Base-by-base conservation (phyloP, 2,888 invertebrate genomes). In the Sphinx pinastri region DNA sequence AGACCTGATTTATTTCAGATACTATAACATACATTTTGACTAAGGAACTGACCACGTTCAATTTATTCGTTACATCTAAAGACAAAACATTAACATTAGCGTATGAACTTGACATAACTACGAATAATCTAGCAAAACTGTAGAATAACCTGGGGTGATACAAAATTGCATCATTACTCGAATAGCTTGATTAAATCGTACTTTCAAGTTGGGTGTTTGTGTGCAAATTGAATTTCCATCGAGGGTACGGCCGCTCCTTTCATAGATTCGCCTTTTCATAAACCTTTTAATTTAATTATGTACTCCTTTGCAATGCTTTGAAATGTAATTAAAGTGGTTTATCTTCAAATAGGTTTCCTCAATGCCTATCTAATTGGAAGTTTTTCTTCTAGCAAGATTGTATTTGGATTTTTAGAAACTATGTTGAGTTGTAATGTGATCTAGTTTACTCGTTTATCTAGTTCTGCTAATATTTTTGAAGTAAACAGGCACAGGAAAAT, bases 201-300 rank as follows among this genome's bases (percentile, higher is more conserved):
- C 49, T 63, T 63, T 63, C 63, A 63, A 49, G 63, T 49, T 49
- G 4, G 49, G 19, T 63, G 63, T 49, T 49, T 63, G 63, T 63
- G 60, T 60, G 49, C 49, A 63, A 63, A 63, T 63, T 63, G 63
- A 47, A 63, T 63, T 63, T 63, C 63, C 63, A 63, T 63, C 63
- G 49, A 25, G 63, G 47, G 63, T 63, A 63, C 49, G 63, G 63
- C 63, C 63, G 49, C 63, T 19, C 19, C 63, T 47, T 25, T 59
- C 58, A 58, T 49, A 63, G 63, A 49, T 49, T 47, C 49, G 58
- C 31, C 47, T 63, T 63, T 63, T 63, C 47, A 63, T 49, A 49
- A 19, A 63, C 49, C 63, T 63, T 63, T 63, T 63, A 16, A 63
- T 63, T 63, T 13, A 49, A 63, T 47, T 11, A 47, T 49, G 45